Base-by-base conservation (phyloP, 2,113 vertebrate genomes). In the Melospiza melodia region DNA sequence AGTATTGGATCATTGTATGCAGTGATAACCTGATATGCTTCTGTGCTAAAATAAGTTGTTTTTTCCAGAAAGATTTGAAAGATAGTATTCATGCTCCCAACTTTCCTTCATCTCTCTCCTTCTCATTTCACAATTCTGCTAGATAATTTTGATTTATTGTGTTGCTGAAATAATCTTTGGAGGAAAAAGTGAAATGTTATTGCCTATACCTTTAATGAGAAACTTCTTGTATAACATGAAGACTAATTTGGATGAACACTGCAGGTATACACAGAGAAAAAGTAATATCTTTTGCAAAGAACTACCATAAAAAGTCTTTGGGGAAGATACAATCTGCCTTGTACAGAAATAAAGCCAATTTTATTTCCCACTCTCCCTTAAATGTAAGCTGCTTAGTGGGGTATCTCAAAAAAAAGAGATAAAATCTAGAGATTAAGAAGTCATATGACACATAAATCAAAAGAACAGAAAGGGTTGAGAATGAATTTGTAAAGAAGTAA, bases 401-500 rank as follows among this genome's bases (percentile, higher is more conserved):
- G 11, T 76, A 68, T 93, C 87, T 85, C 15, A 49, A 31, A 92
- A 92, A 72, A 73, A 49, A 71, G 16, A 19, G 28, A 72, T 76
- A 49, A 87, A 94, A 88, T 71, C 44, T 83, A 65, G 74, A 96
- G 89, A 91, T 95, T 94, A 74, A 86, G 95, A 95, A 89, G 68
- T 67, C 61, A 51, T 37, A 81, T 76, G 91, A 80, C 16, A 37
- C 59, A 88, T 93, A 94, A 94, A 93, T 97, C 84, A 94, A 82
- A 95, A 91, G 92, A 95, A 93, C 57, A 63, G 41, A 91, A 93
- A 52, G 44, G 80, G 46, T 4, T 85, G 77, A 94, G 94, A 92
- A 90, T 81, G 59, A 91, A 94, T 97, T 97, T 96, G 90, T 95
- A 92, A 93, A 95, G 89, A 93, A 92, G 89, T 51, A 80, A 93